phyloP scores from a whole-genome alignment of 2,113 vertebrate genomes.

The Bettongia penicillata region DNA sequence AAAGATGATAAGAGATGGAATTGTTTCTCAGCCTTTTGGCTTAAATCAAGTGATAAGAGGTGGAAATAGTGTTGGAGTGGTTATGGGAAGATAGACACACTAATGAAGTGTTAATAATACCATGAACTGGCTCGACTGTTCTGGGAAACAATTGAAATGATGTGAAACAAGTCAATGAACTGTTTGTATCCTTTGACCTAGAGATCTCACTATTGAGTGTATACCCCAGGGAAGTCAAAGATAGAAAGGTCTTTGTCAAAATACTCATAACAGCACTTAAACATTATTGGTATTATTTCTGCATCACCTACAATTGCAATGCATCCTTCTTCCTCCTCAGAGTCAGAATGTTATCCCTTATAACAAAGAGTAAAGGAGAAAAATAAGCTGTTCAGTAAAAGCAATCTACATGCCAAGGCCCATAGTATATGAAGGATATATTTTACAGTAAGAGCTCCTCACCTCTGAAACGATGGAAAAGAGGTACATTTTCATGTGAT shows the following conservation, averaged over 20 bases:
- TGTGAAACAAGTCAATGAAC: background rate
- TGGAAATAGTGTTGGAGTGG: background rate
- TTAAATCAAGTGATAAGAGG: background rate
- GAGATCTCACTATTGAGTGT: background rate
- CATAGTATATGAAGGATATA: background rate
- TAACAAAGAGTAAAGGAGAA: background rate
- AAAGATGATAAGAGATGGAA: background rate
- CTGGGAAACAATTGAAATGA: background rate
- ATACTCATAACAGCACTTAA: background rate
- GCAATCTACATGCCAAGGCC: background rate
- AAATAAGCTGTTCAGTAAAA: background rate
- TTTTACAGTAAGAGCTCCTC: background rate
- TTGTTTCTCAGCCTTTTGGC: background rate
- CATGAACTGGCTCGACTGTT: background rate
- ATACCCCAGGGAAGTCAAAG: background rate
- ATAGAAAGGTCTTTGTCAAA: background rate
- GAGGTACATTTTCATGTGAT: background rate
- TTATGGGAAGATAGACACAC: background rate
- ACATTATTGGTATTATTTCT: background rate
- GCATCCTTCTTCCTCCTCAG: background rate
- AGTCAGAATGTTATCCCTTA: background rate
- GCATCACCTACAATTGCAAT: background rate
- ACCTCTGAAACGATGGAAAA: background rate
- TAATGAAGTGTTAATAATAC: background rate
- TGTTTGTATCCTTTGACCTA: background rate